Conservation (phyloP, 2,113 vertebrate genomes). For the Tamias sibiricus region DNA sequence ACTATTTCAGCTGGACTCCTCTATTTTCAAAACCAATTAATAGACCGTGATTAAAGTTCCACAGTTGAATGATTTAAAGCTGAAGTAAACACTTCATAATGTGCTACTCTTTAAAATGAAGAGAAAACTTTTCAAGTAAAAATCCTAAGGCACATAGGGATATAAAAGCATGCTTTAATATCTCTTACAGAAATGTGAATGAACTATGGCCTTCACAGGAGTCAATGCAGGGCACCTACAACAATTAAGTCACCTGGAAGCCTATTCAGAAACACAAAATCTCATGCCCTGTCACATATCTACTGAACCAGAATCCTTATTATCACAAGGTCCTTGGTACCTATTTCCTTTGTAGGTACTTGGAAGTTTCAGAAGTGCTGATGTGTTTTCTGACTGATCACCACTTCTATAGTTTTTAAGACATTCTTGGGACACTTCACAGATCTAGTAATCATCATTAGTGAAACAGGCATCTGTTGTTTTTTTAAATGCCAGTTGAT, state of each 20-base stretch:
- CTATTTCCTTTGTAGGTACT: neutral
- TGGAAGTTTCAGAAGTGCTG: neutral
- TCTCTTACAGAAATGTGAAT: slow-evolving; percentile 9
- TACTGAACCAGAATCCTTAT: neutral
- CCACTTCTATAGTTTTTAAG: neutral
- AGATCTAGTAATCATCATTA: neutral
- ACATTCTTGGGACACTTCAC: neutral
- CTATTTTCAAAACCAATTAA: slow-evolving; percentile 46
- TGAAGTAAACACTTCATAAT: slow-evolving; percentile 44
- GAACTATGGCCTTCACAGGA: neutral
- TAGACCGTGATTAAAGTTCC: neutral
- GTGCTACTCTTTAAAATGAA: neutral
- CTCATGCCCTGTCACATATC: neutral
- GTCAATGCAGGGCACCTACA: neutral
- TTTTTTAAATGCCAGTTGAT: slow-evolving; percentile 2
- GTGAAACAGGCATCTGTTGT: neutral
- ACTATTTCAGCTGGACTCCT: neutral
- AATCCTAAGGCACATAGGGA: neutral
- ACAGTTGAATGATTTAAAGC: slow-evolving; percentile 27
- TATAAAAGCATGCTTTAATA: neutral
- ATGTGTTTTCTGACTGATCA: neutral
- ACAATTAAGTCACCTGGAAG: neutral
- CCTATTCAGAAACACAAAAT: neutral
- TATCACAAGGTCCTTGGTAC: neutral
- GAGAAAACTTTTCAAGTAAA: slow-evolving; percentile 35